Percentiles rank a stretch among this genome's conserved stretches.
phyloP scores from a whole-genome alignment of 2,888 invertebrate species.

The Synanthedon myopaeformis region DNA sequence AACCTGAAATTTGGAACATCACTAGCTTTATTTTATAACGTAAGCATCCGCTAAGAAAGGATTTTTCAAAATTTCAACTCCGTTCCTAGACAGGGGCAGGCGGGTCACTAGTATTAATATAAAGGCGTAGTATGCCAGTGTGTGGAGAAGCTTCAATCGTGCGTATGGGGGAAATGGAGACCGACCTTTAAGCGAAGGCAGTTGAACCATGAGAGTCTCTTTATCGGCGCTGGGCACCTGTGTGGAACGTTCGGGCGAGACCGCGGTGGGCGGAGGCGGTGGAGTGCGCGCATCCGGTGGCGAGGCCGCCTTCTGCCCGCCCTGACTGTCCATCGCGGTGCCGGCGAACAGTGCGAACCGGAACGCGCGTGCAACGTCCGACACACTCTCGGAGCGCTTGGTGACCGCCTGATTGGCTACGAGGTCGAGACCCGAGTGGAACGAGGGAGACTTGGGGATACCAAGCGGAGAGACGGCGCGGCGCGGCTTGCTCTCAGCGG shows the following conservation, averaged over 20 bases:
- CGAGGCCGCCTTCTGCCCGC: conserved; percentile 46
- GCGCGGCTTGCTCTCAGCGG: conserved; percentile 63
- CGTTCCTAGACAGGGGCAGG: too few relatives aligned
- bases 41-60: too few relatives aligned
- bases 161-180: conserved; percentile 7
- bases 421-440: conserved; percentile 87
- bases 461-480: conserved; percentile 74
- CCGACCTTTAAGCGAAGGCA: conserved; percentile 68
- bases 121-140: too few relatives aligned
- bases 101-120: too few relatives aligned
- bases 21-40: too few relatives aligned
- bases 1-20: too few relatives aligned
- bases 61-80: too few relatives aligned
- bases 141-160: background rate
- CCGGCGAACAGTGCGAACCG: conserved; percentile 55
- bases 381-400: conserved; percentile 59
- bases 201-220: conserved; percentile 62
- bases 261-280: conserved; percentile 37
- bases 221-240: conserved; percentile 41
- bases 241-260: conserved; percentile 41
- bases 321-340: conserved; percentile 50
- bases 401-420: conserved; percentile 73
- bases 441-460: conserved; percentile 89
- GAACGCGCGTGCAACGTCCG: conserved; percentile 63
- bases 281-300: conserved; percentile 57